Percentiles rank a stretch among this genome's conserved stretches.
These are phyloP conservation scores for Drosophila helvetica DNA, from an alignment of 2,888 invertebrate species.

Conservation along the genomic window DNA sequence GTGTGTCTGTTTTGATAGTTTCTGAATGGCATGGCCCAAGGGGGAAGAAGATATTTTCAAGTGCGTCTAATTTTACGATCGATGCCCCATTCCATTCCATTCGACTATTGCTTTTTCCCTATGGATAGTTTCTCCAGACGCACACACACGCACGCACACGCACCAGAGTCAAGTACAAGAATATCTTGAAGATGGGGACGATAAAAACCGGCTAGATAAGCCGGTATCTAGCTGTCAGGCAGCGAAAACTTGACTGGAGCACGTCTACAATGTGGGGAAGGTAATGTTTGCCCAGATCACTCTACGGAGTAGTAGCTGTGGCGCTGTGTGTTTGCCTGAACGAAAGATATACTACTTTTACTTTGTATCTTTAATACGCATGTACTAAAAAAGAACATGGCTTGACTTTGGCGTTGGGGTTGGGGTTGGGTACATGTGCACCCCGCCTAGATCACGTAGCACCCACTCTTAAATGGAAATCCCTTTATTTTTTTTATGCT, in stretches of 20 bases:
- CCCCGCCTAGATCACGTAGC: conserved; percentile 31
- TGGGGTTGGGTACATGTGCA: not conserved
- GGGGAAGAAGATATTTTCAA: conserved; percentile 38
- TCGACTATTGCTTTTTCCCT: conserved; percentile 6
- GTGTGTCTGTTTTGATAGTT: conserved; percentile 43
- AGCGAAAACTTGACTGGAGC: conserved; percentile 39
- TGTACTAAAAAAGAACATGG: not conserved
- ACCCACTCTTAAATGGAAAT: conserved; percentile 14
- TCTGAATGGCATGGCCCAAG: conserved; percentile 44
- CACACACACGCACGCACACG: not conserved
- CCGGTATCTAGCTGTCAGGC: conserved; percentile 35
- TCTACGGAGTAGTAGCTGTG: not conserved
- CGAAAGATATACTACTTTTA: not conserved
- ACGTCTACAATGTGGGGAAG: conserved; percentile 40
- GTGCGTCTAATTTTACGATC: conserved; percentile 49
- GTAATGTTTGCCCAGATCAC: conserved; percentile 32
- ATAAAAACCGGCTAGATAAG: conserved; percentile 47
- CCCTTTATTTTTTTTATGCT: not conserved
- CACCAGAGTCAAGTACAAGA: conserved; percentile 8
- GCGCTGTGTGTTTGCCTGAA: conserved; percentile 7
- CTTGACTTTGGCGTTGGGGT: no score
- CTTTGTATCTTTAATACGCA: conserved; percentile 1
- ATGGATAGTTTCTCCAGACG: no score
- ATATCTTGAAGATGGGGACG: conserved; percentile 39
- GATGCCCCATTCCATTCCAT: conserved; percentile 40